These are phyloP conservation scores for Meganola albula DNA, from an alignment of 2,888 invertebrate species.

Conservation along the genomic window DNA sequence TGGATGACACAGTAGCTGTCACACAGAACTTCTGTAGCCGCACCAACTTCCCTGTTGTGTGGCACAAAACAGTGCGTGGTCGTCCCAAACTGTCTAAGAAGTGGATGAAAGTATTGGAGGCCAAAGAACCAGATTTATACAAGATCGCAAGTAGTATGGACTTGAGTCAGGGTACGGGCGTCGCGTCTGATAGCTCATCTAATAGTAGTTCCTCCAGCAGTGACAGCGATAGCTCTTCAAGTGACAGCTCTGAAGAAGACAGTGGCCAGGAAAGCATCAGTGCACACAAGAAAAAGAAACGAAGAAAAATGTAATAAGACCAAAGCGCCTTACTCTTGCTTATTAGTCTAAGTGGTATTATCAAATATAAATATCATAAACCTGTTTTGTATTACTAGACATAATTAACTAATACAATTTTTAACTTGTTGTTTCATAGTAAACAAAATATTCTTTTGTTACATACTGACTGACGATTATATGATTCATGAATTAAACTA, in stretches of 20 bases:
- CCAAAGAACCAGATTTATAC: conserved; percentile 87
- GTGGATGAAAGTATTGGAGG: conserved; percentile 86
- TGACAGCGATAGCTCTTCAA: conserved; percentile 77
- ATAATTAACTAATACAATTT: conserved; percentile 41
- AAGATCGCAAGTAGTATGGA: conserved; percentile 90
- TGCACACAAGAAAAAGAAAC: conserved; percentile 88
- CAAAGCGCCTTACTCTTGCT: conserved; percentile 40
- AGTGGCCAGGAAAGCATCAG: conserved; percentile 94
- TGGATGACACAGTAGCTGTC: conserved; percentile 97
- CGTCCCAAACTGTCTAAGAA: conserved; percentile 96
- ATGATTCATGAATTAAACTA: conserved; percentile 40
- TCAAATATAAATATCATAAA: conserved; percentile 40
- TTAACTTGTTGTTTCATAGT: conserved; percentile 44
- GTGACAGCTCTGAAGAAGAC: conserved; percentile 80
- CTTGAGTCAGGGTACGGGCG: conserved; percentile 89
- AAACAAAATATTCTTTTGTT: conserved; percentile 41
- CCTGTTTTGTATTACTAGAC: conserved; percentile 62
- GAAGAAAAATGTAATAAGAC: conserved; percentile 71
- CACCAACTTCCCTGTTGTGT: conserved; percentile 97
- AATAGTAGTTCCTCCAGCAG: conserved; percentile 89
- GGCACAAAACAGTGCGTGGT: conserved; percentile 98
- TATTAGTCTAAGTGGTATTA: conserved; percentile 28
- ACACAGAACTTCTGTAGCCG: conserved; percentile 98
- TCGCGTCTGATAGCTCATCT: conserved; percentile 96
- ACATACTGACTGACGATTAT: conserved; percentile 34